phyloP scores from a whole-genome alignment of 2,113 vertebrate species.

The Python bivittatus region DNA sequence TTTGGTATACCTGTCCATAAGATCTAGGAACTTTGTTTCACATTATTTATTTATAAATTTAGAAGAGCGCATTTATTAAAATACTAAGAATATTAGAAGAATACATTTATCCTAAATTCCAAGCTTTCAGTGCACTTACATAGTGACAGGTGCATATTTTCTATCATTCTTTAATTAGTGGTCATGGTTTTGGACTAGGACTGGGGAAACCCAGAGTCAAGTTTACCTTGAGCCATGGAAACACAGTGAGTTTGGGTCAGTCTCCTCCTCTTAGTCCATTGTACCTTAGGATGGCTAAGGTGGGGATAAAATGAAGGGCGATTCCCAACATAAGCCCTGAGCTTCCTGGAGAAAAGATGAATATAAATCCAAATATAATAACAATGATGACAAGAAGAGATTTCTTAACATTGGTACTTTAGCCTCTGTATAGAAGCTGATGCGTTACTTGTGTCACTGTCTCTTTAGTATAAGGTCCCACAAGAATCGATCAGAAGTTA shows the following conservation, averaged over 20 bases:
- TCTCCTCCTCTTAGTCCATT: background rate
- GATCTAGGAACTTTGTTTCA: background rate
- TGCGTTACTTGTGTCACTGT: background rate
- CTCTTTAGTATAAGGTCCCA: background rate
- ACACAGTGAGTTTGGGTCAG: background rate
- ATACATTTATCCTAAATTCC: background rate
- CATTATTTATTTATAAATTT: background rate
- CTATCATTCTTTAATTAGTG: background rate
- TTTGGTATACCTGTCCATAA: background rate
- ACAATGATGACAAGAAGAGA: background rate
- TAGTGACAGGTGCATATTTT: background rate
- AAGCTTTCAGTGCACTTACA: background rate
- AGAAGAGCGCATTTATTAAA: background rate
- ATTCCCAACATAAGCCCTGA: background rate
- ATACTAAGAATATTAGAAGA: background rate
- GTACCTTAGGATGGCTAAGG: background rate
- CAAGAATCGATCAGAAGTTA: background rate
- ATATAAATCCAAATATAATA: background rate
- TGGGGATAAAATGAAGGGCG: background rate
- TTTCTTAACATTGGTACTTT: background rate
- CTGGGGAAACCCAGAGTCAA: background rate
- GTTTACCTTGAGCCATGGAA: background rate
- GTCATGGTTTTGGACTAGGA: background rate
- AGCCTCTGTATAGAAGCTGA: background rate
- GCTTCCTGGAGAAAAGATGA: background rate